Evolutionary conservation across 2,113 vertebrate species (phyloP).

Genomic region (Alectura lathami): DNA sequence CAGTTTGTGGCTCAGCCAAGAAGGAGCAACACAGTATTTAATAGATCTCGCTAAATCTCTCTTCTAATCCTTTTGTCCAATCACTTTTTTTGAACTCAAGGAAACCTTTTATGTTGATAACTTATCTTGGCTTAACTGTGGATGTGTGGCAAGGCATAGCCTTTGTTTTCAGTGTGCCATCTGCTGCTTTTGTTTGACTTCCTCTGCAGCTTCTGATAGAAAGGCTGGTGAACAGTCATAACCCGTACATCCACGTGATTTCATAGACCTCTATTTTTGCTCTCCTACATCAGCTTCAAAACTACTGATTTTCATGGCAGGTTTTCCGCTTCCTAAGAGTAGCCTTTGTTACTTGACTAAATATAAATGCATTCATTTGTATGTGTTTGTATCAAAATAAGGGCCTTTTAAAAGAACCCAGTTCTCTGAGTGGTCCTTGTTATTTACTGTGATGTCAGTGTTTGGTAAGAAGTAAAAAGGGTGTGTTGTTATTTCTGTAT

Average conservation of each 20-base stretch:
- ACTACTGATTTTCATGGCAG: neutral
- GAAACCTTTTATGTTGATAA: neutral
- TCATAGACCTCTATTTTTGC: neutral
- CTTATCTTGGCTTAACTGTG: neutral
- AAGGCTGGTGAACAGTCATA: neutral
- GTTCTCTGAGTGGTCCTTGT: neutral
- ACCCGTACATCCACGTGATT: neutral
- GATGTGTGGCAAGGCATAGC: neutral
- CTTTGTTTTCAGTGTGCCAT: neutral
- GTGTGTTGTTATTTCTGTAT: neutral
- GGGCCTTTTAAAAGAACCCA: neutral
- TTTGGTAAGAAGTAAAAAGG: neutral
- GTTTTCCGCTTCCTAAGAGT: neutral
- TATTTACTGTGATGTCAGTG: neutral
- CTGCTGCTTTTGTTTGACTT: neutral
- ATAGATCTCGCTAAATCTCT: neutral
- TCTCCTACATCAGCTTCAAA: neutral
- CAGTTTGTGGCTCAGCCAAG: neutral
- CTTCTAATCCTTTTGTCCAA: neutral
- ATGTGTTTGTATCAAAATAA: neutral
- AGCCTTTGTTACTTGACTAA: neutral
- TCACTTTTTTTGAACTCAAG: neutral
- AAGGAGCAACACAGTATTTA: neutral
- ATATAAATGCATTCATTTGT: neutral
- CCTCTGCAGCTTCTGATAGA: neutral